Evolutionary conservation across 2,797 vertebrate species (phyloP), one percentile per base, ranked within the genome.

Genomic region (Hydrophis major): DNA sequence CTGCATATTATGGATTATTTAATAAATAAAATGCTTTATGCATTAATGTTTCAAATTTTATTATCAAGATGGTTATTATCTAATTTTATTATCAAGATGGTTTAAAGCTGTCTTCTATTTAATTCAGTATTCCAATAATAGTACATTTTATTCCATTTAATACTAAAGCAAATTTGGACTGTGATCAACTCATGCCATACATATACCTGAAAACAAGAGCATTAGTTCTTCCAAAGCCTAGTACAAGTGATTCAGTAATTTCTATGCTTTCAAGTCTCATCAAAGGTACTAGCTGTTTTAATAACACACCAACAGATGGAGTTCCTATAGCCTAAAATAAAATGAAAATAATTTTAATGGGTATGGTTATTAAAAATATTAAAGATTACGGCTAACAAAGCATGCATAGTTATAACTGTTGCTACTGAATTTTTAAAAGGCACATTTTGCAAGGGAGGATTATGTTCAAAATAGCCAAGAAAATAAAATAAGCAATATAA

Each of bases 231-330:
- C 99, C 99, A 91, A 99, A 99, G 90, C 99, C 99, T 86, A 99
- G 97, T 86, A 99, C 99, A 95, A 99, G 98, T 92, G 99, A 99
- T 96, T 99, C 99, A 13, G 99, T 99, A 97, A 99, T 99, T 97
- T 99, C 99, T 95, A 99, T 98, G 97, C 99, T 99, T 97, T 99
- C 99, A 27, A 98, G 98, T 97, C 99, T 99, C 99, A 99, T 99
- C 97, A 99, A 97, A 50, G 99, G 99, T 95, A 99, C 99, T 86
- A 99, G 97, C 92, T 99, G 99, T 95, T 99, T 99, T 93, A 99
- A 96, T 83, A 99, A 98, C 97, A 99, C 99, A 87, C 99, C 99
- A 90, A 99, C 98, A 22, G 99, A 99, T 0, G 99, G 99, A 22
- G 99, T 99, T 95, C 99, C 99, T 86, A 99, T 99, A 94, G 99